Evolutionary conservation across 2,797 vertebrate genomes (phyloP).

Genomic region (Phalanger gymnotis): DNA sequence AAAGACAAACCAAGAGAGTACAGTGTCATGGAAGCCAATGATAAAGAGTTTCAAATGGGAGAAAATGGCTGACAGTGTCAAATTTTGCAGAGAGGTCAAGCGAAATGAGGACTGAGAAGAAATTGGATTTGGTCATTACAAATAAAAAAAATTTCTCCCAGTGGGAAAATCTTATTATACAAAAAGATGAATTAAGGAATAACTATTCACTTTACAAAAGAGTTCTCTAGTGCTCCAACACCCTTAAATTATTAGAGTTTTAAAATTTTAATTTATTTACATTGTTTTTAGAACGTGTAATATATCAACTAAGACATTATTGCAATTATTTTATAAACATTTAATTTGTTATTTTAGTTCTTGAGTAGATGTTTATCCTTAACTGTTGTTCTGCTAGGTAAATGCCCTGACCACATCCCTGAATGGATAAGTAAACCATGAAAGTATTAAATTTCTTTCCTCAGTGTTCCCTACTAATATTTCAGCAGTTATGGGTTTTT

Average conservation of each 20-base stretch:
- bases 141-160: neutral
- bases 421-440: neutral
- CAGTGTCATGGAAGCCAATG: neutral
- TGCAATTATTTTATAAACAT: neutral
- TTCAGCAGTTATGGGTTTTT: neutral
- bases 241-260: neutral
- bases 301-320: neutral
- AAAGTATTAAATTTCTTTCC: neutral
- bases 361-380: neutral
- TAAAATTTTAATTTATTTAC: neutral
- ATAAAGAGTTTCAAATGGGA: neutral
- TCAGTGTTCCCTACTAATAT: neutral
- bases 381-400: neutral
- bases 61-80: neutral
- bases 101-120: neutral
- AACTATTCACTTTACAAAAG: neutral
- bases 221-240: neutral
- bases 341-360: neutral
- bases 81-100: neutral
- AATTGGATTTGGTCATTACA: neutral
- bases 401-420: neutral
- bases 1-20: neutral
- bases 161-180: neutral
- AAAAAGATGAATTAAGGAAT: neutral
- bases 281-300: neutral